Evolutionary conservation across 2,888 invertebrate species (phyloP).

Genomic region (Amaurobius ferox): DNA sequence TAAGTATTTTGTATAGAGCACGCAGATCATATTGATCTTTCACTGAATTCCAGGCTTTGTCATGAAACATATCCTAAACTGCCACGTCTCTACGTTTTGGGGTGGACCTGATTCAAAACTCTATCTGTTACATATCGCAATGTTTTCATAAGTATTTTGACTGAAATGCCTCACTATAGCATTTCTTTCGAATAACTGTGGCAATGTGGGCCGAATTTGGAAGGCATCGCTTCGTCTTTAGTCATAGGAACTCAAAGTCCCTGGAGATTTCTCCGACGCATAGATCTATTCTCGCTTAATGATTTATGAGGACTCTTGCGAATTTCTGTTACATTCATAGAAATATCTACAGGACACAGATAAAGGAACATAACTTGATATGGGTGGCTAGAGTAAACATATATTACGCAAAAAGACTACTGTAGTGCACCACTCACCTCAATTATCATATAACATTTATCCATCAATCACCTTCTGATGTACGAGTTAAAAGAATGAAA

Average conservation of each 20-base stretch:
- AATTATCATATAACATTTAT: slow-evolving; percentile 46
- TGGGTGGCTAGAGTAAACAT: slow-evolving; percentile 43
- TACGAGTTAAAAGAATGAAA: slow-evolving; percentile 69
- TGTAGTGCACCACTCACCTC: slow-evolving; percentile 54
- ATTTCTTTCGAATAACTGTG: too few species aligned
- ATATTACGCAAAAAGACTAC: slow-evolving; percentile 41
- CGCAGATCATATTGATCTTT: too few species aligned
- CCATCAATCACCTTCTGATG: slow-evolving; percentile 69
- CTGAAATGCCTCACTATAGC: too few species aligned
- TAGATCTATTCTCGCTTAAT: slow-evolving; percentile 49
- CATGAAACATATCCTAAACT: too few species aligned
- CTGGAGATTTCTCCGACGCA: slow-evolving; percentile 22
- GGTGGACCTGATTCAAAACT: too few species aligned
- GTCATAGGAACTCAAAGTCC: slow-evolving; percentile 25
- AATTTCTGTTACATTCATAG: slow-evolving; percentile 44
- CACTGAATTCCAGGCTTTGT: too few species aligned
- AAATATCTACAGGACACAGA: slow-evolving; percentile 54
- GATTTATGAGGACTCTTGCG: slow-evolving; percentile 67
- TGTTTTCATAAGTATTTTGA: too few species aligned
- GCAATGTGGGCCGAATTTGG: too few species aligned
- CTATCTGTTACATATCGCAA: too few species aligned
- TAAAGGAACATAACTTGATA: slow-evolving; percentile 58
- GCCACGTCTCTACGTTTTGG: too few species aligned
- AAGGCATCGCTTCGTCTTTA: too few species aligned
- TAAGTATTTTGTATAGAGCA: too few species aligned